Conservation (phyloP, 92 coral and sea anemone species). For the Actinostola sp. region DNA sequence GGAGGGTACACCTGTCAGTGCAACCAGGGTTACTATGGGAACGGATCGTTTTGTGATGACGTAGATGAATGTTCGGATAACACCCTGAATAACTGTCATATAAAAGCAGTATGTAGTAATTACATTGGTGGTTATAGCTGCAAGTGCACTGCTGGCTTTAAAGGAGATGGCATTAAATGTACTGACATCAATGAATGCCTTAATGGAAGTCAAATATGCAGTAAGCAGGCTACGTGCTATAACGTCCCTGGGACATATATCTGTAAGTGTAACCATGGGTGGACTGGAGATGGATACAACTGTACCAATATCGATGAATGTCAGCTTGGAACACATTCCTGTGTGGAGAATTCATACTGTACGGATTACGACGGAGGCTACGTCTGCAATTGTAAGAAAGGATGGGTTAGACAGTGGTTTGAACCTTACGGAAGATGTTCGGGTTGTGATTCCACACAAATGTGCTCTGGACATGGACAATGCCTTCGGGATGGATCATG, state of each 20-base stretch:
- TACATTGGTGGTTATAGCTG: slow-evolving; percentile 55
- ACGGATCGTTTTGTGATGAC: slow-evolving; percentile 54
- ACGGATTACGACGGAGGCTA: slow-evolving; percentile 58
- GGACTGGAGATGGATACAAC: slow-evolving; percentile 63
- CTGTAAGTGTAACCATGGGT: slow-evolving; percentile 61
- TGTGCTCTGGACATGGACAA: slow-evolving; percentile 63
- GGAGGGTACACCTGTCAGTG: slow-evolving; percentile 57
- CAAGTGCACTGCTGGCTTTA: slow-evolving; percentile 43
- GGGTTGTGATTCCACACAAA: slow-evolving; percentile 43
- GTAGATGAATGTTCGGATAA: slow-evolving; percentile 51
- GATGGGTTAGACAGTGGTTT: slow-evolving; percentile 75
- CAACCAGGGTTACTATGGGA: slow-evolving; percentile 45
- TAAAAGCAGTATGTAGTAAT: slow-evolving; percentile 49
- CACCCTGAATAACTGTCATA: slow-evolving; percentile 58
- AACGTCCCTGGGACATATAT: slow-evolving; percentile 56
- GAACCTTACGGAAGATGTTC: slow-evolving; percentile 73
- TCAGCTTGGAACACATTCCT: slow-evolving; percentile 40
- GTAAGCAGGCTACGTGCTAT: slow-evolving; percentile 53
- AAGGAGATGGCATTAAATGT: slow-evolving; percentile 54
- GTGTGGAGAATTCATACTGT: slow-evolving; percentile 62
- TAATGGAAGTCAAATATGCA: slow-evolving; percentile 28
- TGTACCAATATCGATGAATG: slow-evolving; percentile 65
- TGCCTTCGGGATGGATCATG: slow-evolving; percentile 69
- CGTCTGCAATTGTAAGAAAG: slow-evolving; percentile 41
- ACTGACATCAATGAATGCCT: slow-evolving; percentile 59